Evolutionary conservation across 64 coral and sea anemone genomes (phyloP).

Genomic region (Catalaphyllia jardinei): DNA sequence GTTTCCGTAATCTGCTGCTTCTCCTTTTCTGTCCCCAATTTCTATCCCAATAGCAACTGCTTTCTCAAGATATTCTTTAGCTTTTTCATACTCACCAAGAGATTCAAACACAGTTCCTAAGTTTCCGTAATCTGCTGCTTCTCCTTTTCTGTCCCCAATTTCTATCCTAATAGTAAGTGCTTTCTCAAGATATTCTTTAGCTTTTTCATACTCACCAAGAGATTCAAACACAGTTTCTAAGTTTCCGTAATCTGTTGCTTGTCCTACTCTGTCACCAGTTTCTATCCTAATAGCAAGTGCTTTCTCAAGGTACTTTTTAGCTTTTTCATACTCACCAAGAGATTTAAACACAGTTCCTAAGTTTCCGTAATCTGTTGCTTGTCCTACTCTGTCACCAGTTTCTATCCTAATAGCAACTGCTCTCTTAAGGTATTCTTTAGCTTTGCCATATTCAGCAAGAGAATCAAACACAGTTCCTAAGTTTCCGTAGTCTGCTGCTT

Average conservation of each 20-base stretch:
- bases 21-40: background rate
- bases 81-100: background rate
- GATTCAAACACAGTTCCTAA: background rate
- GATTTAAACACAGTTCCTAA: background rate
- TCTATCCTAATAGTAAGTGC: background rate
- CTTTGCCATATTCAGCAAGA: background rate
- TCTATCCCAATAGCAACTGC: background rate
- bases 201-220: background rate
- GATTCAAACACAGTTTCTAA: background rate
- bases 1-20: too few relatives aligned
- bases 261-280: background rate
- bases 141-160: background rate
- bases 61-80: background rate
- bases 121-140: background rate
- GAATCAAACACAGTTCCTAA: background rate
- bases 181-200: constrained; percentile 14
- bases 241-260: background rate
- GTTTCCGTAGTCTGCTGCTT: background rate
- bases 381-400: background rate
- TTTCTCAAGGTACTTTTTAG: background rate
- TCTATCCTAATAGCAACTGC: constrained; percentile 10
- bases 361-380: background rate
- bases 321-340: background rate
- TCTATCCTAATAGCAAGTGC: background rate
- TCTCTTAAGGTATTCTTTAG: constrained; percentile 10